Evolutionary conservation across 2,888 invertebrate species (phyloP).

Genomic region (Lasioglossum calceatum): DNA sequence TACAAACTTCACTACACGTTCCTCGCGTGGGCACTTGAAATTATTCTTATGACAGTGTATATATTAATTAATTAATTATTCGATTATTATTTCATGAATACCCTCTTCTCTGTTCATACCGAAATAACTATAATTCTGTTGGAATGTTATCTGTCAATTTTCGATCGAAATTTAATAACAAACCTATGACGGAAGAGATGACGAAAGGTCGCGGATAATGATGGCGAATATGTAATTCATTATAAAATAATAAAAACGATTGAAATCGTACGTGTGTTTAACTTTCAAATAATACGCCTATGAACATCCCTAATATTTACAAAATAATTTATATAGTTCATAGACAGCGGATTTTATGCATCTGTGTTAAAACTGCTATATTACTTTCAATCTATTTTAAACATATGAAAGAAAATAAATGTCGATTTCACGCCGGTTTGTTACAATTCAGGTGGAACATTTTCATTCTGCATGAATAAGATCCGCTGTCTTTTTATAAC

Average conservation of each 20-base stretch:
- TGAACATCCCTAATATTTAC: not conserved
- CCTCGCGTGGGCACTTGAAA: not conserved
- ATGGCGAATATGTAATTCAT: not conserved
- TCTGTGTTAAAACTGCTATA: no score
- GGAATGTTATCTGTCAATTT: not conserved
- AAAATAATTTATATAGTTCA: not conserved
- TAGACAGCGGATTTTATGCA: no score
- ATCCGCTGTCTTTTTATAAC: not conserved
- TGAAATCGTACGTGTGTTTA: not conserved
- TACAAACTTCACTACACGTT: slow-evolving; percentile 37
- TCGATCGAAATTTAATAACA: not conserved
- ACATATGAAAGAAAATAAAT: no score
- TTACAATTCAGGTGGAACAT: no score
- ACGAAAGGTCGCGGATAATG: not conserved
- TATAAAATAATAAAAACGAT: not conserved
- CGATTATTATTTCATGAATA: not conserved
- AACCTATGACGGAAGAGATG: not conserved
- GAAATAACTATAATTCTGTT: not conserved
- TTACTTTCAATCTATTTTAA: no score
- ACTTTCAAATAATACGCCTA: not conserved
- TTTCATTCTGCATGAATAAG: no score
- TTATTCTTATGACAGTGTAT: not conserved
- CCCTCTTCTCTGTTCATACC: not conserved
- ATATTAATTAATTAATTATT: not conserved
- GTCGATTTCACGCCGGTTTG: no score